Evolutionary conservation across 1,140 invertebrate species (phyloP).

Genomic region (Papilio polytes): DNA sequence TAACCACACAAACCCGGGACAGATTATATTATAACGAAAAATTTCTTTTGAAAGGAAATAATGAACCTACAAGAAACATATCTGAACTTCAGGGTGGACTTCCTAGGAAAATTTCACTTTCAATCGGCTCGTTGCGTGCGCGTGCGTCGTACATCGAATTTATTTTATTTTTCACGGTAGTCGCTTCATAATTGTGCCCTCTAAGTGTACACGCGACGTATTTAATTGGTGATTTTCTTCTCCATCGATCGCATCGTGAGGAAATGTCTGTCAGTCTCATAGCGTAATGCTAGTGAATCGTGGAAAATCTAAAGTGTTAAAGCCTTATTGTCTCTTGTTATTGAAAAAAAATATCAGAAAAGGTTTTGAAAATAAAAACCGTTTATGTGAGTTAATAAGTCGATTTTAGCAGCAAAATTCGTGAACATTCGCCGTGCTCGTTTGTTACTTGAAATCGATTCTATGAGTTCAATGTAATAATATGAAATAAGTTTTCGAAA

Average conservation of each 20-base stretch:
- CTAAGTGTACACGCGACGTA: conserved; percentile 49
- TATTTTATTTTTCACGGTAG: conserved; percentile 53
- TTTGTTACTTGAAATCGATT: not conserved
- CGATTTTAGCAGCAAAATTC: not conserved
- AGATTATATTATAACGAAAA: not conserved
- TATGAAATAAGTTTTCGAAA: not conserved
- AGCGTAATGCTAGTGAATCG: conserved; percentile 47
- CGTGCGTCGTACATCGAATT: conserved; percentile 41
- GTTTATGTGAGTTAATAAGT: not conserved
- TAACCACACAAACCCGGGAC: not conserved
- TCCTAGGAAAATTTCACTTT: conserved; percentile 53
- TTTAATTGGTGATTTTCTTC: conserved; percentile 56
- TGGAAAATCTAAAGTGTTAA: conserved; percentile 32
- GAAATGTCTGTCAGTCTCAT: conserved; percentile 45
- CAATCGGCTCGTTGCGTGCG: conserved; percentile 48
- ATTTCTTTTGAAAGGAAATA: not conserved
- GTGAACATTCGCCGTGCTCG: not conserved
- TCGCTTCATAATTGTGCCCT: conserved; percentile 59
- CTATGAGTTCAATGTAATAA: not conserved
- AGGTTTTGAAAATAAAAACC: not conserved
- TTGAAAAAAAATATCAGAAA: too few species aligned
- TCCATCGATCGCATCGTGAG: conserved; percentile 52
- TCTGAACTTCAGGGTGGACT: conserved; percentile 27
- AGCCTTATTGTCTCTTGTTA: not conserved
- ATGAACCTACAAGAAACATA: not conserved